phyloP scores from a whole-genome alignment of 2,888 invertebrate genomes.

The Rhagonycha fulva region DNA sequence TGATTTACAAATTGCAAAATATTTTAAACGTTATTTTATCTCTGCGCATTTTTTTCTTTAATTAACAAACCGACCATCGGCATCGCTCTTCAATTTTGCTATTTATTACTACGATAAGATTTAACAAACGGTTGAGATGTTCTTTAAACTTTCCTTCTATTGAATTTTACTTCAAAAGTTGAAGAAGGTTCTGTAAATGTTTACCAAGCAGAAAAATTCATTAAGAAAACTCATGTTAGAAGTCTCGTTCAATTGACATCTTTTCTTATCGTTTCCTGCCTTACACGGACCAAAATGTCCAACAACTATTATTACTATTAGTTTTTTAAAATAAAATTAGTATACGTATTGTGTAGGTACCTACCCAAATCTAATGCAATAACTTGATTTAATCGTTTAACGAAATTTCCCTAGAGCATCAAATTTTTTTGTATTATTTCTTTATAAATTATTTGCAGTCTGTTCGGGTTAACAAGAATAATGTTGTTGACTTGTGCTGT shows the following conservation, averaged over 20 bases:
- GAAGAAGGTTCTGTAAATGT: constrained; percentile 31
- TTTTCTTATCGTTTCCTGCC: neutral
- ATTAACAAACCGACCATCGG: neutral
- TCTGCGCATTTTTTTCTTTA: neutral
- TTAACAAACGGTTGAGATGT: neutral
- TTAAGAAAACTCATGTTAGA: constrained; percentile 26
- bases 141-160: neutral
- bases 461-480: constrained; percentile 11
- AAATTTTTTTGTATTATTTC: neutral
- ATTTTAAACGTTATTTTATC: neutral
- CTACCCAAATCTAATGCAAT: neutral
- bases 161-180: constrained; percentile 5
- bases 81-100: neutral
- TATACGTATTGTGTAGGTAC: no score
- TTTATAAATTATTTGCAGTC: constrained; percentile 6
- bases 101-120: neutral
- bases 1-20: neutral
- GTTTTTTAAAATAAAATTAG: neutral
- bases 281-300: neutral
- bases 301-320: neutral
- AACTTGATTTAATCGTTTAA: neutral
- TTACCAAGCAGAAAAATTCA: constrained; percentile 33
- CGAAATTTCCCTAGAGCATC: neutral
- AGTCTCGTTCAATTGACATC: constrained; percentile 16
- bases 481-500: constrained; percentile 4